Evolutionary conservation across 1,140 invertebrate genomes (phyloP).

Genomic region (Drosophila setifemur): DNA sequence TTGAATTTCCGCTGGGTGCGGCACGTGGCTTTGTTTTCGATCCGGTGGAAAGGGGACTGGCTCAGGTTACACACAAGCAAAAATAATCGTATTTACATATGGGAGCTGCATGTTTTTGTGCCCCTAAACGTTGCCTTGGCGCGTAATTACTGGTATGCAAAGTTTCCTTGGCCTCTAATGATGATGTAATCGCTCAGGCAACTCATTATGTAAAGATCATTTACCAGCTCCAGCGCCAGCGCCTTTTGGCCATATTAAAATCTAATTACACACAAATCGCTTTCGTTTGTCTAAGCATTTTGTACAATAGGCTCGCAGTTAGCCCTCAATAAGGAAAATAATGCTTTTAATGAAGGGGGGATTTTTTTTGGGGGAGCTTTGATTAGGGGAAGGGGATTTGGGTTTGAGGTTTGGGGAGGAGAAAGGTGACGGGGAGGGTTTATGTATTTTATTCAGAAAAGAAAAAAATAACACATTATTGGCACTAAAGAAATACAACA

Average conservation of each 20-base stretch:
- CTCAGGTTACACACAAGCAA: conserved; percentile 51
- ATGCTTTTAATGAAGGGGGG: conserved; percentile 23
- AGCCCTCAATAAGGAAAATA: conserved; percentile 12
- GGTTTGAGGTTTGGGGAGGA: not conserved
- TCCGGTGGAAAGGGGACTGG: conserved; percentile 30
- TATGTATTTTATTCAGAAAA: too few species aligned
- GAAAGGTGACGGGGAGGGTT: too few species aligned
- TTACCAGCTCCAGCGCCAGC: conserved; percentile 29
- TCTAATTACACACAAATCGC: conserved; percentile 58
- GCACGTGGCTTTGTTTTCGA: conserved; percentile 54
- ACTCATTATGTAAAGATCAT: conserved; percentile 57
- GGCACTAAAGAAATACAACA: too few species aligned
- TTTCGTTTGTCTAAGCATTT: conserved; percentile 27
- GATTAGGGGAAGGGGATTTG: not conserved
- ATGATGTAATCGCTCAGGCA: conserved; percentile 58
- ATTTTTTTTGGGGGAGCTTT: not conserved
- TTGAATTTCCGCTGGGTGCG: conserved; percentile 63
- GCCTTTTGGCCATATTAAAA: conserved; percentile 62
- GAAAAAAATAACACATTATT: too few species aligned
- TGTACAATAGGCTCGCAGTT: conserved; percentile 19
- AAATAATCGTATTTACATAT: conserved; percentile 19
- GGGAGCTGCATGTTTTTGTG: conserved; percentile 31
- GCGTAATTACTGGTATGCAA: conserved; percentile 43
- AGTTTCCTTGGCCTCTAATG: conserved; percentile 53
- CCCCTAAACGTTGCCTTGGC: conserved; percentile 42